A percentile compares a stretch with the other conserved stretches of the same genome.
Conservation (phyloP, 2,797 vertebrate species). For the Etheostoma nigrum region DNA sequence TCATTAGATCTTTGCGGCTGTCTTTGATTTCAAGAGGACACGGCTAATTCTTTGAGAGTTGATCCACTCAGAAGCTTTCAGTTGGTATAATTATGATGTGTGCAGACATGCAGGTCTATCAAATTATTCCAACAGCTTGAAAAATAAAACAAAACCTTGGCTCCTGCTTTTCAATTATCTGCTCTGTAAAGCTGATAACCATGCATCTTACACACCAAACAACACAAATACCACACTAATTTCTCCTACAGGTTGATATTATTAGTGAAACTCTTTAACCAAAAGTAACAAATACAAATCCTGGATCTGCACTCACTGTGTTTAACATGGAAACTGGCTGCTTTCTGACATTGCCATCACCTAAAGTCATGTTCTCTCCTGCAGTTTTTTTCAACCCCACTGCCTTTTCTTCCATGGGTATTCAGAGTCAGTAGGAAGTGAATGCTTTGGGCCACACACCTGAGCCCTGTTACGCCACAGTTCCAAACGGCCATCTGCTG, state of each 20-base stretch:
- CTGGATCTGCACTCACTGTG: constrained; percentile 10
- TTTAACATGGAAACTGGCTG: constrained; percentile 9
- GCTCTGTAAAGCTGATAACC: constrained; percentile 51
- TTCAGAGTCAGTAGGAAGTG: constrained; percentile 51
- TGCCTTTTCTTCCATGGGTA: constrained; percentile 50
- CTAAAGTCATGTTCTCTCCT: constrained; percentile 25
- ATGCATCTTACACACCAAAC: constrained; percentile 7
- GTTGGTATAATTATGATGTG: constrained; percentile 8
- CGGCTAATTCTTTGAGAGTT: constrained; percentile 17
- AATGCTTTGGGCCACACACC: constrained; percentile 77
- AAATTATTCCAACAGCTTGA: constrained; percentile 35
- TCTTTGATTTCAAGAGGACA: constrained; percentile 42
- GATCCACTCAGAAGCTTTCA: constrained; percentile 30
- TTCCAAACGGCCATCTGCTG: constrained; percentile 79
- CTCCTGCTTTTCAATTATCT: constrained; percentile 60
- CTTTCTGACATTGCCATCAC: constrained; percentile 28
- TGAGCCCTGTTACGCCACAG: constrained; percentile 78
- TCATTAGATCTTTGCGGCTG: constrained; percentile 21
- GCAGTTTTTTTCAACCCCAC: constrained; percentile 42
- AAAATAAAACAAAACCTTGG: constrained; percentile 29
- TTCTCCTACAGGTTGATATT: constrained; percentile 2
- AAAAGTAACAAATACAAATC: constrained; percentile 1
- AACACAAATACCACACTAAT: neutral
- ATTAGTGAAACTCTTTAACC: neutral
- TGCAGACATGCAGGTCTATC: constrained; percentile 40